Base-by-base conservation (phyloP, 2,797 vertebrate species). In the Silurus aristotelis region DNA sequence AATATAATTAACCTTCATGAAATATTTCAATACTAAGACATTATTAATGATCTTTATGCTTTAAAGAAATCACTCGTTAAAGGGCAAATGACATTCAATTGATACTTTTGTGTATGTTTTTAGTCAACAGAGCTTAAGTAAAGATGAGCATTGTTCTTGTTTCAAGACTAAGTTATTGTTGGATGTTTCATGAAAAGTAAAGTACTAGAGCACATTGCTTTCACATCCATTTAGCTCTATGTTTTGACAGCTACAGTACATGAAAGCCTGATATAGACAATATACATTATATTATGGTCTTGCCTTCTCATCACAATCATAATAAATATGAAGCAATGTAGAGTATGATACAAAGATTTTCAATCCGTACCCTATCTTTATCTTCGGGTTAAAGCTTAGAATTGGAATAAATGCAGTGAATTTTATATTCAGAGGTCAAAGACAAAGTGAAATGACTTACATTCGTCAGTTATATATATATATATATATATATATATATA, bases 111-210 rank as follows among this genome's bases (percentile, higher is more conserved):
- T 55, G 43, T 5, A 5, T 77, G 61, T 20, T 66, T 56, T 84
- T 14, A 66, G 12, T 84, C 46, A 76, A 12, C 43, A n/a, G 22
- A n/a, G 20, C 55, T 25, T 83, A 52, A 64, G 27, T 75, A 48
- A 83, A 75, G 70, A 46, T 82, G 56, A 82, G 48, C 48, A 82
- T 48, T 63, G 15, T 61, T 48, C 63, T 64, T 9, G 15, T 83
- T 83, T 22, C 58, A 63, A 75, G n/a, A 73, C 14, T 52, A 83
- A 75, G 9, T 64, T 83, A 38, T 83, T 17, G 19, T 73, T 83
- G 81, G 78, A 80, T 80, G 78, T 66, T 80, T 78, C 5, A 58
- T 20, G 76, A 60, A 31, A 56, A 31, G 27, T 61, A 22, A 8
- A 10, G 17, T n/a, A 38, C 46, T 66, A 75, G 15, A 60, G 60